A percentile compares a stretch with the other conserved stretches of the same genome.
These are phyloP conservation scores for Uria lomvia DNA, from an alignment of 2,113 vertebrate genomes.

Conservation along the genomic window DNA sequence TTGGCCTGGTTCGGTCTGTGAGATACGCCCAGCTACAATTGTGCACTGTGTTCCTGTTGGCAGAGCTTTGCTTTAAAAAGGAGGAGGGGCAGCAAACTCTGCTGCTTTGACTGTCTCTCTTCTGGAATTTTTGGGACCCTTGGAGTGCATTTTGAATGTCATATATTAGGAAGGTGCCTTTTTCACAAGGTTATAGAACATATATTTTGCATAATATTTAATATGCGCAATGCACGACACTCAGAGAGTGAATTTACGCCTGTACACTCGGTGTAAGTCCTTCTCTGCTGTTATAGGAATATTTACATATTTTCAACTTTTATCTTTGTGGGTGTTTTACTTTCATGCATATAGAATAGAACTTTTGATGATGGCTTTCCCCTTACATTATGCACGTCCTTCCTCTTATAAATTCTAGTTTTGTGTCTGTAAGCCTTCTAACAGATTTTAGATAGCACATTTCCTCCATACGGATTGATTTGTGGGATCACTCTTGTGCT, in stretches of 20 bases:
- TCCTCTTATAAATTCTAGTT: background rate
- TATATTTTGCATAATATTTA: background rate
- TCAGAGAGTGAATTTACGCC: background rate
- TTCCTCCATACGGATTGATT: background rate
- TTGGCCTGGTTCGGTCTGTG: conserved; percentile 24
- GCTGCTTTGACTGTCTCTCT: background rate
- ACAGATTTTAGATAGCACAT: background rate
- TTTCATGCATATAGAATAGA: background rate
- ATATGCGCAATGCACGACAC: background rate
- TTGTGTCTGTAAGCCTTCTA: background rate
- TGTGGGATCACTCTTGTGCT: background rate
- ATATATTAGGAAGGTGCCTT: background rate
- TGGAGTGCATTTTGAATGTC: background rate
- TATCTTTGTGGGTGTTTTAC: background rate
- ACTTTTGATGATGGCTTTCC: background rate
- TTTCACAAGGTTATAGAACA: background rate
- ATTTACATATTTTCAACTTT: background rate
- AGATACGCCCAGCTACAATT: background rate
- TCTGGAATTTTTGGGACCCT: background rate
- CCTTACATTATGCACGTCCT: background rate
- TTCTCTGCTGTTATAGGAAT: background rate
- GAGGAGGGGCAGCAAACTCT: background rate
- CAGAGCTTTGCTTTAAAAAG: background rate
- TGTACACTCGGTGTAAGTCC: background rate
- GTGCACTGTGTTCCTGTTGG: background rate